Base-by-base conservation (phyloP, 2,888 invertebrate genomes). In the Lysandra bellargus region DNA sequence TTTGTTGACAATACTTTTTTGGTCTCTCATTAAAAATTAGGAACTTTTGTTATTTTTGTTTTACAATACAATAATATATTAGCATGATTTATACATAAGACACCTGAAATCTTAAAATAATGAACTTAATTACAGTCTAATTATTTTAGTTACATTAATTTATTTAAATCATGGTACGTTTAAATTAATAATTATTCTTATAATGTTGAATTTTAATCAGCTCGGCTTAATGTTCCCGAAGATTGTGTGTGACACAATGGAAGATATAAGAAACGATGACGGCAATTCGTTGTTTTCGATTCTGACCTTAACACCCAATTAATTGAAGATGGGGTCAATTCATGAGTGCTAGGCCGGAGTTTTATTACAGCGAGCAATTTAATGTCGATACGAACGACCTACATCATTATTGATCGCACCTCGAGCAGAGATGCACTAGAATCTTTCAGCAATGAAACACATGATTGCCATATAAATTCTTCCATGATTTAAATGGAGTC, bases 301-400 rank as follows among this genome's bases (percentile, higher is more conserved):
- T 49, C 40, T 77, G 53, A 80, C 78, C 75, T 79, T 74, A 72
- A 78, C 78, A 37, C 60, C 73, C 83, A 84, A 82, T 83, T 84
- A 82, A 81, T 80, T 80, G 61, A 79, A 79, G 69, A 61, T 74
- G 79, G 82, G 83, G 84, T 82, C 83, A 84, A 84, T 82, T 83
- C 81, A 57, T 33, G 79, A 78, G 80, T 79, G 77, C 82, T 79
- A 81, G 80, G 82, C 81, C 81, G 53, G 79, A 74, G 33, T 79
- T 82, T 81, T 82, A 81, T 82, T 82, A 82, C 44, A 44, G 61
- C 37, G 69, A 33, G 69, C 69, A 69, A 69, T 69, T 69, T 37
- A 14, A 33, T 37, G 33, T 37, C 69, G 33, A 69, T 69, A 14
- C 69, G 69, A 69, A 37, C 69, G 69, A 69, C 69, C 69, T 69